Base-by-base conservation (phyloP, 2,888 invertebrate species). In the Entomobrya multifasciata region DNA sequence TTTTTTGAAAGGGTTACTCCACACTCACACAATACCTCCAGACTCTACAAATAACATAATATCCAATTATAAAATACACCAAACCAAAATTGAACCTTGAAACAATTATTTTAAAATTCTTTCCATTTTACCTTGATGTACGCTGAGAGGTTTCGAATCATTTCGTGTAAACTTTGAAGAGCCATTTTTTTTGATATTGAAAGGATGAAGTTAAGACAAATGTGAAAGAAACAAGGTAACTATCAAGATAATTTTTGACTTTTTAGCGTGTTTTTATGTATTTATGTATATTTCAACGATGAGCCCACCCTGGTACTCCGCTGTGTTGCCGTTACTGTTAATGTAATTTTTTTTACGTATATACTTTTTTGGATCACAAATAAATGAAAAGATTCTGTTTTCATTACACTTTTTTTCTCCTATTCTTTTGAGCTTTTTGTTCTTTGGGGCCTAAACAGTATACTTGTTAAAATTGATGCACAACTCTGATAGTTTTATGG, bases 91-190 rank as follows among this genome's bases (percentile, higher is more conserved):
- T n/a, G n/a, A n/a, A n/a, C n/a, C n/a, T n/a, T n/a, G n/a, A n/a
- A n/a, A n/a, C n/a, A n/a, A n/a, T n/a, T n/a, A n/a, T n/a, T n/a
- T n/a, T n/a, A n/a, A n/a, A 57, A 27, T 36, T 49, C 78, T 57
- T 15, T 41, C 1, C 17, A 78, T 77, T n/a, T n/a, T 70, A 91
- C 91, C 88, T 91, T 91, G 30, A 91, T 91, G 62, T 91, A 91
- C 4, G 90, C 86, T 5, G 91, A 90, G 67, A 91, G 90, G 77
- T 91, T 91, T 8, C 91, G 86, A 22, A 91, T 91, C 91, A 91
- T 91, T 78, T 91, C 91, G 79, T 91, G 91, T 52, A 91, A 80
- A 81, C 90, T 90, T 86, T 89, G 88, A 52, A 89, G 62, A 49
- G 90, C 88, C 90, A 89, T 88, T 20, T 22, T 15, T n/a, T n/a